Evolutionary conservation across 92 coral and sea anemone species (phyloP).

Genomic region (Zoanthus sociatus): DNA sequence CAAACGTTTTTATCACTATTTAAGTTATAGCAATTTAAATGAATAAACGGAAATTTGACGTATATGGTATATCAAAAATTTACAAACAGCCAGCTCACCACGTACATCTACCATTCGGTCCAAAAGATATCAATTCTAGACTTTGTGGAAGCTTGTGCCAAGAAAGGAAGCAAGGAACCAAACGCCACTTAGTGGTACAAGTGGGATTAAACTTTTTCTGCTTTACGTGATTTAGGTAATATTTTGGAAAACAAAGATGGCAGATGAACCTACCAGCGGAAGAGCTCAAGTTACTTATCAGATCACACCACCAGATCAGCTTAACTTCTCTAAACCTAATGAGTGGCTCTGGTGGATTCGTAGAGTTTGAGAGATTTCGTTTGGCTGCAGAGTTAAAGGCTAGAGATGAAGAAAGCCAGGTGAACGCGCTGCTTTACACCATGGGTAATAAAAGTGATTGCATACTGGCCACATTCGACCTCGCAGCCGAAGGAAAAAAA

Average conservation of each 20-base stretch:
- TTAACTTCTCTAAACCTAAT: constrained; percentile 13
- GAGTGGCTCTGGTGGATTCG: constrained; percentile 23
- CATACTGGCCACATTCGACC: constrained; percentile 22
- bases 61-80: too few species aligned
- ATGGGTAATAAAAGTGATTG: constrained; percentile 8
- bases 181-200: constrained; percentile 5
- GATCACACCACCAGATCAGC: constrained; percentile 30
- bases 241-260: constrained; percentile 5
- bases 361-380: constrained; percentile 14
- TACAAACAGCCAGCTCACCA: too few species aligned
- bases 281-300: constrained; percentile 26
- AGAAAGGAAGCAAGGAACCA: neutral
- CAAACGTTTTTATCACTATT: too few species aligned
- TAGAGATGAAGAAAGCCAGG: constrained; percentile 11
- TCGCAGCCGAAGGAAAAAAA: constrained; percentile 7
- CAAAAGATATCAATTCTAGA: too few species aligned
- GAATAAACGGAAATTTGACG: too few species aligned
- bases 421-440: constrained; percentile 19
- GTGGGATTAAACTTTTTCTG: neutral
- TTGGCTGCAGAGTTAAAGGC: constrained; percentile 1
- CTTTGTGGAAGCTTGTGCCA: too few species aligned
- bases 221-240: constrained; percentile 5
- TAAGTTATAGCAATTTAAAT: too few species aligned
- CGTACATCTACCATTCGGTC: too few species aligned
- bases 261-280: constrained; percentile 15